Conservation (phyloP, 2,113 vertebrate species). For the Dolichotis patagonum region DNA sequence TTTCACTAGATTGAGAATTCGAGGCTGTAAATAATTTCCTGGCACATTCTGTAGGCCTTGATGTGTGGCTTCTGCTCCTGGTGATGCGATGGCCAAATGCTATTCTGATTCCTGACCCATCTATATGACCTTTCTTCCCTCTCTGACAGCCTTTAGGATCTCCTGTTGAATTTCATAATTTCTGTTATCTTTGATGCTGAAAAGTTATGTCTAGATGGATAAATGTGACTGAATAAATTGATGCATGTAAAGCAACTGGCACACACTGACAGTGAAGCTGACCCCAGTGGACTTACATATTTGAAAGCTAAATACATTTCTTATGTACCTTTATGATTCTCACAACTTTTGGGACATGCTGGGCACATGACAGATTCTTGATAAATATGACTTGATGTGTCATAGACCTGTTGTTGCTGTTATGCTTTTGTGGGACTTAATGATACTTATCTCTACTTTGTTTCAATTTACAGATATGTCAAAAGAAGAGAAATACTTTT, state of each 20-base stretch:
- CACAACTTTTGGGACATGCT: not conserved
- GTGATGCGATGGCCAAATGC: not conserved
- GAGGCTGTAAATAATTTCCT: not conserved
- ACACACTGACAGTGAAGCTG: not conserved
- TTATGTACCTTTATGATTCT: not conserved
- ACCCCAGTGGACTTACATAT: not conserved
- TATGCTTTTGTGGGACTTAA: conserved; percentile 29
- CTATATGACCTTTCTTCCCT: not conserved
- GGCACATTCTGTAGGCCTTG: not conserved
- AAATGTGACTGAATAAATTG: not conserved
- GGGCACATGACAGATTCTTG: not conserved
- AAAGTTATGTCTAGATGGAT: not conserved
- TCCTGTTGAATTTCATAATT: conserved; percentile 7
- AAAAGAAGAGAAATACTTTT: not conserved
- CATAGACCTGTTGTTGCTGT: not conserved
- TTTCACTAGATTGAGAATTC: not conserved
- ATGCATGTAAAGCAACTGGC: not conserved
- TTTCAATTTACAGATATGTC: conserved; percentile 2
- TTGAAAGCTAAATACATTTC: not conserved
- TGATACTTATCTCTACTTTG: conserved; percentile 5
- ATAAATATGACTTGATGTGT: conserved; percentile 25
- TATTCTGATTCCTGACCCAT: conserved; percentile 1
- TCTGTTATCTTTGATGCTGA: not conserved
- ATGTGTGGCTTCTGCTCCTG: not conserved
- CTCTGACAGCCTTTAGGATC: not conserved